Evolutionary conservation across 1,140 invertebrate genomes (phyloP).

Genomic region (Drosophila ohnishii): DNA sequence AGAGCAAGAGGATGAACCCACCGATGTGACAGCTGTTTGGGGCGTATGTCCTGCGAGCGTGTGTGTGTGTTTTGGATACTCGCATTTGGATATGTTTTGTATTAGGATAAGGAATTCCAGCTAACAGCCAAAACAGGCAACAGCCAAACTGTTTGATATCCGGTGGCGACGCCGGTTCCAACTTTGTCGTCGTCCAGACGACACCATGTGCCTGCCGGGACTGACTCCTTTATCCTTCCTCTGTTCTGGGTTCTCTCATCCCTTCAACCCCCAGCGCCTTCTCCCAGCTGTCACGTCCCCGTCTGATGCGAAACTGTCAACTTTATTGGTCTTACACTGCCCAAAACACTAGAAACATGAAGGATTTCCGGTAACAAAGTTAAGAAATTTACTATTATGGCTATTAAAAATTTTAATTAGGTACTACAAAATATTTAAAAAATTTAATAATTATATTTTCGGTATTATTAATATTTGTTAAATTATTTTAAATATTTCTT

Average conservation of each 20-base stretch:
- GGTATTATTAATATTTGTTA: not conserved
- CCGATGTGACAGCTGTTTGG: conserved; percentile 39
- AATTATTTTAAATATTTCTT: not conserved
- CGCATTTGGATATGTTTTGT: conserved; percentile 48
- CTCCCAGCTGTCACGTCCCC: conserved; percentile 66
- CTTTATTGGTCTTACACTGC: conserved; percentile 59
- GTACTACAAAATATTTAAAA: too few relatives aligned
- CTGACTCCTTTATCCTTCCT: conserved; percentile 5
- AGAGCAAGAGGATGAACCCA: conserved; percentile 10
- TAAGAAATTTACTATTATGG: not conserved
- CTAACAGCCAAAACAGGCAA: conserved; percentile 55
- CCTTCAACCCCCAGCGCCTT: conserved; percentile 9
- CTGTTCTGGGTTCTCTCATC: not conserved
- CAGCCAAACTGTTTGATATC: conserved; percentile 72
- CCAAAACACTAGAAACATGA: not conserved
- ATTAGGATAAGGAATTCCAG: conserved; percentile 46
- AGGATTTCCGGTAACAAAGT: not conserved
- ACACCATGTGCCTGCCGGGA: conserved; percentile 25
- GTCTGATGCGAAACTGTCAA: conserved; percentile 64
- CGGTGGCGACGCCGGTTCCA: conserved; percentile 71
- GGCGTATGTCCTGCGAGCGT: conserved; percentile 20
- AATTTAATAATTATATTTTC: not conserved
- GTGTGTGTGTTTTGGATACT: conserved; percentile 16
- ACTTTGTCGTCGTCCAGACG: conserved; percentile 49
- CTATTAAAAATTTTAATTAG: not conserved